Evolutionary conservation across 2,888 invertebrate species (phyloP), one percentile per base, ranked within the genome.

Genomic region (Chalcosyrphus nemorum): DNA sequence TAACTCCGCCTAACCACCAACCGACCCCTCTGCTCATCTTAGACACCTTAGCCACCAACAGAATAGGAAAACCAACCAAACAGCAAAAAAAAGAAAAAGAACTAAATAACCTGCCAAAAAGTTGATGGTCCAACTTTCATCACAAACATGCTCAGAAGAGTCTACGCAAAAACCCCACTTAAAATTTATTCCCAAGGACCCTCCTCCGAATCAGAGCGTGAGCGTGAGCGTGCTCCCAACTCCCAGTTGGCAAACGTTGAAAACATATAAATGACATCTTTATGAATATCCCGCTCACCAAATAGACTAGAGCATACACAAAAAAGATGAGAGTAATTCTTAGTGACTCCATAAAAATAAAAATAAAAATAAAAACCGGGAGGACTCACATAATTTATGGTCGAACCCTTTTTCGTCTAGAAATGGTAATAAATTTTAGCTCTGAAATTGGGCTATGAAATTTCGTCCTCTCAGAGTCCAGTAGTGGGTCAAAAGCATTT

Each of bases 81-180:
- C 29, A 7, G 29, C 29, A 3, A 3, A 29, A 41, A 56, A 32
- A 29, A 65, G 50, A 19, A 15, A 61, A 43, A 27, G 24, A 61
- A 38, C 54, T 32, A 76, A 81, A 81, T 70, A 63, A 81, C 76
- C 81, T 81, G 81, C 57, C 76, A 81, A 81, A 76, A 70, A 70
- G 38, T 70, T 76, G 76, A 81, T 76, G 56, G 57, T 6, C 29
- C 54, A 47, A 56, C 63, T 81, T 70, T 70, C 43, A 71, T 70
- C 77, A 70, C 56, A 61, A 61, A 50, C 38, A 43, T n/a, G 17
- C 68, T 24, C 63, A 6, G 2, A 13, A 43, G 7, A 59, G 21
- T 54, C 32, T 52, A 19, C 56, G 19, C 41, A 29, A 52, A n/a
- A 47, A 50, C 15, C 32, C 61, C 29, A 35, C 43, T 68, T 29